A percentile compares a stretch with the other conserved stretches of the same genome.
Conservation (phyloP, 1,140 invertebrate genomes). For the Aporrectodea caliginosa region DNA sequence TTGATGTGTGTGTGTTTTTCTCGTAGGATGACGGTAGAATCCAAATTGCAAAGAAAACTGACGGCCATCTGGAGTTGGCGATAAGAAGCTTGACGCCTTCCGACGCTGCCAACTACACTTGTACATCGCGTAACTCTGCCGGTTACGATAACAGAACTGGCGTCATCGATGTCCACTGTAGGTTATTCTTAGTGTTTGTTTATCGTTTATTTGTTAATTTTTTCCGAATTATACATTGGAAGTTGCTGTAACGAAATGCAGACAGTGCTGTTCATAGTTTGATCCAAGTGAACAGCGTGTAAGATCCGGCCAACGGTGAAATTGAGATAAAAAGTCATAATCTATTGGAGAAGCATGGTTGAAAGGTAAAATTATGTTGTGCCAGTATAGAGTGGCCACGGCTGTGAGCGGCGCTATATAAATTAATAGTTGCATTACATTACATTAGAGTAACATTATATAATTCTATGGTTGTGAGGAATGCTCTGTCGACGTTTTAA, state of each 20-base stretch:
- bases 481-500: too few relatives aligned
- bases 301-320: neutral
- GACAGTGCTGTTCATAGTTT: neutral
- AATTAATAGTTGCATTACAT: too few relatives aligned
- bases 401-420: too few relatives aligned
- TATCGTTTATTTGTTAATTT: neutral
- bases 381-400: too few relatives aligned
- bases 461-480: too few relatives aligned
- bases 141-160: constrained; percentile 49
- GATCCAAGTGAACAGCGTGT: neutral
- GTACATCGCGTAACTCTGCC: constrained; percentile 75
- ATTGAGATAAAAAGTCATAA: neutral
- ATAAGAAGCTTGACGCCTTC: constrained; percentile 60
- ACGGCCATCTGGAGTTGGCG: constrained; percentile 12
- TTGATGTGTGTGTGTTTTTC: neutral
- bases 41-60: neutral
- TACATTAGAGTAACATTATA: too few relatives aligned
- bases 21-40: constrained; percentile 25
- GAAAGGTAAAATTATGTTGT: too few relatives aligned
- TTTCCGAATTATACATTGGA: too few relatives aligned
- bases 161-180: constrained; percentile 24
- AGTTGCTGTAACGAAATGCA: too few relatives aligned
- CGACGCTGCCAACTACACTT: constrained; percentile 85
- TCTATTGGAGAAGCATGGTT: too few relatives aligned
- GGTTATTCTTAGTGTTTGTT: neutral